phyloP scores from a whole-genome alignment of 1,140 invertebrate genomes.

The Anastrepha ludens region DNA sequence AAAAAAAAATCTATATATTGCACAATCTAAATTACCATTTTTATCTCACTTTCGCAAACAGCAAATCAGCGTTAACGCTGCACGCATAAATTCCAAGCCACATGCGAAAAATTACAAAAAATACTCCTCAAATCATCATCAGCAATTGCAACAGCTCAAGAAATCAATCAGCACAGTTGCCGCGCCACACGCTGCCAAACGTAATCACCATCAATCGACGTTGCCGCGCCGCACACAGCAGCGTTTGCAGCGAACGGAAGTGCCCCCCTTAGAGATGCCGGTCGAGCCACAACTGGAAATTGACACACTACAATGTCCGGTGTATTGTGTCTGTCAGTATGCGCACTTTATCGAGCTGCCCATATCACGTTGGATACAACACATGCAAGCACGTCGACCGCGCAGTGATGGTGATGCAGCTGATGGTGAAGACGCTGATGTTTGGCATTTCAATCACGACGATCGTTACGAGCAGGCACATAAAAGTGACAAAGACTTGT shows the following conservation, averaged over 20 bases:
- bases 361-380: conserved; percentile 75
- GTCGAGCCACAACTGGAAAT: conserved; percentile 52
- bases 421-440: conserved; percentile 58
- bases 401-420: conserved; percentile 49
- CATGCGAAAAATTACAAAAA: not conserved
- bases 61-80: not conserved
- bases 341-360: conserved; percentile 75
- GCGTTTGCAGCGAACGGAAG: conserved; percentile 54
- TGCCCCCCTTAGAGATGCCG: not conserved
- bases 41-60: not conserved
- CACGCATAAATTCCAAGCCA: not conserved
- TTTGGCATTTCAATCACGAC: not conserved
- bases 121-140: conserved; percentile 1
- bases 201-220: not conserved
- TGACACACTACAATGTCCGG: conserved; percentile 72
- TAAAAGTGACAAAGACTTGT: conserved; percentile 59
- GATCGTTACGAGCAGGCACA: conserved; percentile 60
- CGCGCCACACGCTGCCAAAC: not conserved
- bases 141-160: not conserved
- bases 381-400: conserved; percentile 62
- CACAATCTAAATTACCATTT: not conserved
- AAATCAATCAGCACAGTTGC: not conserved
- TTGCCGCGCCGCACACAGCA: not conserved
- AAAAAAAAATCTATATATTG: not conserved
- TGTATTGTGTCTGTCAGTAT: conserved; percentile 75